These are phyloP conservation scores for Chromis chromis DNA, from an alignment of 2,797 vertebrate genomes.

Conservation along the genomic window DNA sequence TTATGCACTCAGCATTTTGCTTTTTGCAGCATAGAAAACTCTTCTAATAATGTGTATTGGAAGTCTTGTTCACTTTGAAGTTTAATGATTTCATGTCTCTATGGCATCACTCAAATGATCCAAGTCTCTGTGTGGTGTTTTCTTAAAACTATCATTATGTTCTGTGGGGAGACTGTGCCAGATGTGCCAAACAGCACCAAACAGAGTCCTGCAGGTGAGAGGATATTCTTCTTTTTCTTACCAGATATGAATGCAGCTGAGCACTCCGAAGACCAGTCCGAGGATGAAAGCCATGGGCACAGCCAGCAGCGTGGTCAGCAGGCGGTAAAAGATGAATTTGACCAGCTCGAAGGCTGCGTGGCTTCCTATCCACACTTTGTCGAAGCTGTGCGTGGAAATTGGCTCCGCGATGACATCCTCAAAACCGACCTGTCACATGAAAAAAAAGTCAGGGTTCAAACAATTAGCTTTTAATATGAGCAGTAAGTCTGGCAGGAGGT, in stretches of 20 bases:
- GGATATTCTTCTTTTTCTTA: conserved; percentile 73
- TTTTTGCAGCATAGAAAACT: too few species aligned
- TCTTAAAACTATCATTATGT: neutral
- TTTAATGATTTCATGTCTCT: too few species aligned
- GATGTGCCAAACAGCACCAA: neutral
- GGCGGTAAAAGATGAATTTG: conserved; percentile 90
- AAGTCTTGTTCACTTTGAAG: too few species aligned
- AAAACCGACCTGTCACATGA: conserved; percentile 87
- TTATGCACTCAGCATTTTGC: neutral
- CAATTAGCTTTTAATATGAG: neutral
- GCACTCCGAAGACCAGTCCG: conserved; percentile 88
- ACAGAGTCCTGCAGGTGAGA: conserved; percentile 12
- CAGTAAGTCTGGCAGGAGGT: conserved; percentile 21
- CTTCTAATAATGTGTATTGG: too few species aligned
- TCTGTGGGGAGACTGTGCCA: neutral
- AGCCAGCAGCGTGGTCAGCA: conserved; percentile 90
- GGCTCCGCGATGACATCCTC: conserved; percentile 96
- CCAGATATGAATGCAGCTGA: conserved; percentile 97
- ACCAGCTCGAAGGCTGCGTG: conserved; percentile 92
- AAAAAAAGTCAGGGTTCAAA: conserved; percentile 3
- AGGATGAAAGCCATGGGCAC: conserved; percentile 90
- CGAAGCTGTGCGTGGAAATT: conserved; percentile 89
- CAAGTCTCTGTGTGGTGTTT: neutral
- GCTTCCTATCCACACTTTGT: conserved; percentile 95
- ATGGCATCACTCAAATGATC: too few species aligned